Base-by-base conservation (phyloP, 2,888 invertebrate genomes). In the Dermolepida albohirtum region DNA sequence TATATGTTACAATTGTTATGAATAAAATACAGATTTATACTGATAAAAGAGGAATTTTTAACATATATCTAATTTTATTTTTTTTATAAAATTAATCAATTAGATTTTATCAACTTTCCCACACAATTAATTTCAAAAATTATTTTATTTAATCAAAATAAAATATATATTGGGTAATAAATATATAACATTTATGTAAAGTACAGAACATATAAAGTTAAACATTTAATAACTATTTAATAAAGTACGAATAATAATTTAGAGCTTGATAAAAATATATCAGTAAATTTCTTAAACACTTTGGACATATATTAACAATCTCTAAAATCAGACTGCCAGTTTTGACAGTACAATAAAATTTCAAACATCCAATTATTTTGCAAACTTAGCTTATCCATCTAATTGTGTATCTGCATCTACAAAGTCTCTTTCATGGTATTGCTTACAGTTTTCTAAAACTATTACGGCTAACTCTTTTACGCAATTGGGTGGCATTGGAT, bases 401-500 rank as follows among this genome's bases (percentile, higher is more conserved):
- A 70, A 59, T 59, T 68, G 70, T 27, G 54, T 64, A 12, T 68
- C 64, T 14, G 64, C 49, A n/a, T 64, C 64, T 29, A 64, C 40
- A 16, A 17, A 52, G 39, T 66, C 66, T 44, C 44, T 50, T 29
- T 70, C 70, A 64, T 67, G 69, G 64, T 65, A 80, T 40, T 78
- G 78, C 12, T 78, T 74, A 80, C 93, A 93, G 82, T 92, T 91
- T 71, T 86, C 83, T 67, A 92, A 87, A 0, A 93, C 93, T 70
- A 87, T 83, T 52, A 83, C 81, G 0, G 93, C 93, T 63, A 93
- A 86, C 52, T 87, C 85, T 81, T 91, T 92, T 71, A 93, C 92
- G 70, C 86, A 83, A 6, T 83, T 80, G 77, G 92, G 90, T 0
- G 92, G 90, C 68, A 84, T 83, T 16, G 88, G 86, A 79, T 91